Conservation (phyloP, 2,888 invertebrate species). For the Cantharis rufa region DNA sequence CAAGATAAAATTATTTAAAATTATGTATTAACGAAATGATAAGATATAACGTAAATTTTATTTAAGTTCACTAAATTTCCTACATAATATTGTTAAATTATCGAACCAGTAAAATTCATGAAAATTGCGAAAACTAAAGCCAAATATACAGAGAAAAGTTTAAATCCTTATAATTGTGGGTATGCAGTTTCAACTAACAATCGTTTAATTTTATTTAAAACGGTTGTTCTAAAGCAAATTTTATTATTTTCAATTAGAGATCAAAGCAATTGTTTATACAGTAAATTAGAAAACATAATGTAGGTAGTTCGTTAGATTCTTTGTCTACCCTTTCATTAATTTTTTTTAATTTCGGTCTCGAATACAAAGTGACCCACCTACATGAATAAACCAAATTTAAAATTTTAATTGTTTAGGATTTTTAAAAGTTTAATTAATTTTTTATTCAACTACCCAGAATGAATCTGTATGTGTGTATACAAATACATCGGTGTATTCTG, state of each 20-base stretch:
- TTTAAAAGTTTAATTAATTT: not conserved
- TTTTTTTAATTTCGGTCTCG: not conserved
- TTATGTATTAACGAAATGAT: not conserved
- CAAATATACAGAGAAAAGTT: not conserved
- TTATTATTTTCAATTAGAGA: not conserved
- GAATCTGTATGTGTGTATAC: too few species aligned
- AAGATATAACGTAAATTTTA: not conserved
- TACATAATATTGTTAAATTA: not conserved
- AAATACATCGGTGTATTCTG: not conserved
- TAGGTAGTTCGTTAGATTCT: not conserved
- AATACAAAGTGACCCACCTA: not conserved
- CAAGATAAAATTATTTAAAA: not conserved
- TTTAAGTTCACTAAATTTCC: not conserved
- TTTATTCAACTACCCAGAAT: not conserved
- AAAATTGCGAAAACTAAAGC: not conserved
- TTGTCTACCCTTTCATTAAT: not conserved
- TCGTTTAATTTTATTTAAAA: not conserved
- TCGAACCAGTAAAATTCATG: not conserved
- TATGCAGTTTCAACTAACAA: not conserved
- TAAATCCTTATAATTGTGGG: too few species aligned
- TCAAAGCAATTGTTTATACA: not conserved
- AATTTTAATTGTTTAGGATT: not conserved
- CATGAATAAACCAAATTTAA: not conserved
- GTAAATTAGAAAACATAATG: not conserved
- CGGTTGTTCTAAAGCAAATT: not conserved